Percentiles rank a stretch among this genome's conserved stretches.
These are phyloP conservation scores for Nannoperca australis DNA, from an alignment of 2,797 vertebrate species.

Conservation along the genomic window DNA sequence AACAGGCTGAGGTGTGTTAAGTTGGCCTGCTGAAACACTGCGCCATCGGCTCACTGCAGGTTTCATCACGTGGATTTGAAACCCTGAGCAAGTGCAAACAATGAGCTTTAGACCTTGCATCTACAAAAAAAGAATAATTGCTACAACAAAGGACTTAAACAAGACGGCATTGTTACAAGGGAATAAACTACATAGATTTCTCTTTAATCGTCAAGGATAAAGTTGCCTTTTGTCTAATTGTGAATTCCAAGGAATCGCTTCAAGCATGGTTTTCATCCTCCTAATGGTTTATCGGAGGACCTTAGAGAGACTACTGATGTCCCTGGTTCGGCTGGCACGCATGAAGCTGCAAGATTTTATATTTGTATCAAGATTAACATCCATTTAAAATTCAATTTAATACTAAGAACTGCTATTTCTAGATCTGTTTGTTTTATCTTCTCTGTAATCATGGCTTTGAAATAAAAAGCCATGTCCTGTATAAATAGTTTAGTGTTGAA, in stretches of 20 bases:
- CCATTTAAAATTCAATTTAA: neutral
- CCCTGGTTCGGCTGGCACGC: neutral
- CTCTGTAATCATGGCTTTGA: neutral
- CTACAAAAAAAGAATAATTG: slow-evolving; percentile 38
- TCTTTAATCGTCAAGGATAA: slow-evolving; percentile 38
- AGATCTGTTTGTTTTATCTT: neutral
- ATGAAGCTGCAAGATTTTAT: neutral
- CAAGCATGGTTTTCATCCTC: slow-evolving; percentile 10
- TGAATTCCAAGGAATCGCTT: slow-evolving; percentile 33
- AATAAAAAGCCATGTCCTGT: slow-evolving; percentile 4
- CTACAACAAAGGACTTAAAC: slow-evolving; percentile 35
- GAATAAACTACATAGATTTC: slow-evolving; percentile 13
- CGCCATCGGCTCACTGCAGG: slow-evolving; percentile 6
- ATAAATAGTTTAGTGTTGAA: neutral
- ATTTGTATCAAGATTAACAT: neutral
- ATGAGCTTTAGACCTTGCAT: slow-evolving; percentile 35
- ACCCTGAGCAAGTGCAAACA: slow-evolving; percentile 6
- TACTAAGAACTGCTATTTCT: neutral
- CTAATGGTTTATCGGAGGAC: slow-evolving; percentile 3
- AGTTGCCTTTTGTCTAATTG: slow-evolving; percentile 18
- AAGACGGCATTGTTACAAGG: neutral
- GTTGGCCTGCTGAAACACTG: neutral
- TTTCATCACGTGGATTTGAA: slow-evolving; percentile 2
- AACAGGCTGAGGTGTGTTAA: slow-evolving; percentile 23
- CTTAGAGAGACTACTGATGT: neutral